phyloP scores from a whole-genome alignment of 1,140 invertebrate genomes.

The Leptoteleia sp. region DNA sequence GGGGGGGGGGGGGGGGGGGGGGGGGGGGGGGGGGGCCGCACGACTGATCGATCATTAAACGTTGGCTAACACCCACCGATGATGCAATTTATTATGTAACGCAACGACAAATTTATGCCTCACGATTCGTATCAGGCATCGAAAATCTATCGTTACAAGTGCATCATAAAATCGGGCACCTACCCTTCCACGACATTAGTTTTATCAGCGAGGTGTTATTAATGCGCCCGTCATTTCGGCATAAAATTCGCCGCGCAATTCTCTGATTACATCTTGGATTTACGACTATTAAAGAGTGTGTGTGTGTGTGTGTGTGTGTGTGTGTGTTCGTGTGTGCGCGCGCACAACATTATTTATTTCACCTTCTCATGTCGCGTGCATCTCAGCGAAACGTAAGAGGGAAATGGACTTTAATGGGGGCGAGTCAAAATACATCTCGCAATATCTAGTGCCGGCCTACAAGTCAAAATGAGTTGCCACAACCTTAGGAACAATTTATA shows the following conservation, averaged over 20 bases:
- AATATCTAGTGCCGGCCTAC: slow-evolving; percentile 47
- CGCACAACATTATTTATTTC: slow-evolving; percentile 67
- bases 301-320: no score
- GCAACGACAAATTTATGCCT: slow-evolving; percentile 44
- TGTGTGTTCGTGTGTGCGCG: no score
- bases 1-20: no score
- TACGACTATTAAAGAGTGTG: slow-evolving; percentile 67
- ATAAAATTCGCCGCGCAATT: slow-evolving; percentile 61
- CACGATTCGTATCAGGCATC: slow-evolving; percentile 50
- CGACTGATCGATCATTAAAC: no score
- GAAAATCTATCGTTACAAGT: slow-evolving; percentile 58
- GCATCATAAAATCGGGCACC: slow-evolving; percentile 52
- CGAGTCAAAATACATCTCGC: slow-evolving; percentile 55
- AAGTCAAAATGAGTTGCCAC: slow-evolving; percentile 39
- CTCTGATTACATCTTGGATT: slow-evolving; percentile 70
- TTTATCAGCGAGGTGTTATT: slow-evolving; percentile 65
- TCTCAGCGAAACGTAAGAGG: slow-evolving; percentile 58
- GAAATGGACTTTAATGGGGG: slow-evolving; percentile 61
- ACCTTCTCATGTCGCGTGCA: slow-evolving; percentile 65
- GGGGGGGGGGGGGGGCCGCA: no score
- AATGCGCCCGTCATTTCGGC: slow-evolving; percentile 56
- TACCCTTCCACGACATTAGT: slow-evolving; percentile 55
- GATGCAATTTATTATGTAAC: no score
- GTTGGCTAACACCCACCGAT: no score
- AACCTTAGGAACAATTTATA: slow-evolving; percentile 30